These are phyloP conservation scores for Allacma fusca DNA, from an alignment of 2,888 invertebrate genomes.

Conservation along the genomic window DNA sequence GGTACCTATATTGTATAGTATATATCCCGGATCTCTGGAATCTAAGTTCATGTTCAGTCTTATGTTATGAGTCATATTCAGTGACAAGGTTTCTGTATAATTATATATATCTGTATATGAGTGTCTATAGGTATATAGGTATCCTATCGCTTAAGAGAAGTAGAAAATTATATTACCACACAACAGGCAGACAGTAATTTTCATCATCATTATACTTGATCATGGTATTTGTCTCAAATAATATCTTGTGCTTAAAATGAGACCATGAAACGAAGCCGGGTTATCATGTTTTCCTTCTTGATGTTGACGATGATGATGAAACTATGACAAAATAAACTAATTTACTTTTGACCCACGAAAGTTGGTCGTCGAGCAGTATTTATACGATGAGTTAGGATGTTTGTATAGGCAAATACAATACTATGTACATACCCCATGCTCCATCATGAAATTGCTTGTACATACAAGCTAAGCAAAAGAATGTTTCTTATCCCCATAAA, in stretches of 20 bases:
- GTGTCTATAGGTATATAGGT: background rate
- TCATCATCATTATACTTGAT: constrained; percentile 14
- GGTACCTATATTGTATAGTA: no score
- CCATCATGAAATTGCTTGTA: no score
- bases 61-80: no score
- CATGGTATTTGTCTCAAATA: constrained; percentile 13
- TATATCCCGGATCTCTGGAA: no score
- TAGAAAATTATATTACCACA: constrained; percentile 9
- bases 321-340: constrained; percentile 2
- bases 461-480: no score
- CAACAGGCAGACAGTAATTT: constrained; percentile 24
- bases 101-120: no score
- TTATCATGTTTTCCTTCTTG: background rate
- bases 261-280: background rate
- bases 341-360: constrained; percentile 6
- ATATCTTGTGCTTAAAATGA: background rate
- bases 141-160: background rate
- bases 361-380: background rate
- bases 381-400: background rate
- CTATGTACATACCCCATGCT: no score
- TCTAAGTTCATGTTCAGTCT: no score
- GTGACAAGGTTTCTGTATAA: background rate
- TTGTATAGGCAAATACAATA: no score
- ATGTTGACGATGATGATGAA: background rate
- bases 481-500: no score